phyloP scores from a whole-genome alignment of 2,113 vertebrate species.

The Tenrec ecaudatus region DNA sequence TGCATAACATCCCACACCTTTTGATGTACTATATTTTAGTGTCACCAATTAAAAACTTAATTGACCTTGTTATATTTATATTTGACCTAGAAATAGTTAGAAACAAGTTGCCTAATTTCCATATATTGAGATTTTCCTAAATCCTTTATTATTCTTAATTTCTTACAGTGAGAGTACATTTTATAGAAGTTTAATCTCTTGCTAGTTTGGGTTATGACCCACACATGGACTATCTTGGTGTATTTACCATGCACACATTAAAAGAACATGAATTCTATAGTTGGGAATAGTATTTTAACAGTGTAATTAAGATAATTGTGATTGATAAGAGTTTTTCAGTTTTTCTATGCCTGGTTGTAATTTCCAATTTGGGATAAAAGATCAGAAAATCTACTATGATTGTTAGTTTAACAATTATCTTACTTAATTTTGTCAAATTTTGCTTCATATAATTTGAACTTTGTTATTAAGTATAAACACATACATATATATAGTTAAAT shows the following conservation, averaged over 20 bases:
- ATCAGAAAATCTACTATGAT: neutral
- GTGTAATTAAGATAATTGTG: neutral
- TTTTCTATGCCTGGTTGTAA: neutral
- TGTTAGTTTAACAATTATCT: neutral
- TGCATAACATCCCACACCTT: neutral
- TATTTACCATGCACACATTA: neutral
- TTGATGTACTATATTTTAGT: neutral
- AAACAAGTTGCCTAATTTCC: neutral
- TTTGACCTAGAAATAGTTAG: neutral
- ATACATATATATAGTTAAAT: neutral
- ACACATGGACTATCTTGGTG: neutral
- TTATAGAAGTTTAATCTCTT: too few species aligned
- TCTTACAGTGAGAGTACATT: too few species aligned
- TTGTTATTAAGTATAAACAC: neutral
- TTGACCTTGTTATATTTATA: neutral
- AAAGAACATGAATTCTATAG: neutral
- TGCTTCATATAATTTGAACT: neutral
- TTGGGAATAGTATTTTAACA: neutral
- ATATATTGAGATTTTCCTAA: neutral
- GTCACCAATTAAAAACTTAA: neutral
- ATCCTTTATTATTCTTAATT: too few species aligned
- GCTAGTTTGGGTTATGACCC: neutral
- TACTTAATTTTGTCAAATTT: neutral
- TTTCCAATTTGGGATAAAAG: neutral
- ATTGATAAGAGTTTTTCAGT: neutral